A percentile compares a stretch with the other conserved stretches of the same genome.
phyloP scores from a whole-genome alignment of 1,140 invertebrate species.

The Drosophila athabasca region DNA sequence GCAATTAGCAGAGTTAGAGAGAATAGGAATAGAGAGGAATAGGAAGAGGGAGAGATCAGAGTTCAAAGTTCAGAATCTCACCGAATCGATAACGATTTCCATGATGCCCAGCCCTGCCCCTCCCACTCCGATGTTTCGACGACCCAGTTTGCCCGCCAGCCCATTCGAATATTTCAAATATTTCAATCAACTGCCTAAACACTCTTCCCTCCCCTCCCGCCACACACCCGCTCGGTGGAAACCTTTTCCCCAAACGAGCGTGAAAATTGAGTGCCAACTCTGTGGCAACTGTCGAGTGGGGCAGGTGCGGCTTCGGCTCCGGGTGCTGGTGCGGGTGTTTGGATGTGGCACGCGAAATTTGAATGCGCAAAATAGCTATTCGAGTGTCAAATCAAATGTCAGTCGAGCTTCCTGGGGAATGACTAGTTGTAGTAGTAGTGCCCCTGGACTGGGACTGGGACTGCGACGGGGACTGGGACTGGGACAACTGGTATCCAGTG shows the following conservation, averaged over 20 bases:
- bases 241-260: constrained; percentile 52
- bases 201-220: constrained; percentile 17
- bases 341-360: constrained; percentile 25
- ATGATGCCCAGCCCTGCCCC: background rate
- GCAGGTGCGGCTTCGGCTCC: background rate
- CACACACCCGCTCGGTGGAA: constrained; percentile 3
- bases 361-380: constrained; percentile 67
- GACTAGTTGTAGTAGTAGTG: no score
- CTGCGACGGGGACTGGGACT: background rate
- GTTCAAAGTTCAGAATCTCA: background rate
- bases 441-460: no score
- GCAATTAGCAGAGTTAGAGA: constrained; percentile 32
- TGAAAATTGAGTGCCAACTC: constrained; percentile 67
- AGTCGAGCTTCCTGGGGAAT: constrained; percentile 4
- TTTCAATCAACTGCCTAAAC: constrained; percentile 75
- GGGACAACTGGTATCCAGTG: background rate
- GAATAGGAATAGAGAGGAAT: background rate
- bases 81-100: constrained; percentile 28
- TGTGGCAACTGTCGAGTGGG: constrained; percentile 15
- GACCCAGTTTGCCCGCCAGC: constrained; percentile 27
- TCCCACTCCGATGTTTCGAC: background rate
- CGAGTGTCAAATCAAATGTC: constrained; percentile 78
- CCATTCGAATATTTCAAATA: constrained; percentile 48
- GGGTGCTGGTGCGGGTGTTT: background rate
- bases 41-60: background rate